Evolutionary conservation across 2,888 invertebrate genomes (phyloP).

Genomic region (Tenthredo livida): DNA sequence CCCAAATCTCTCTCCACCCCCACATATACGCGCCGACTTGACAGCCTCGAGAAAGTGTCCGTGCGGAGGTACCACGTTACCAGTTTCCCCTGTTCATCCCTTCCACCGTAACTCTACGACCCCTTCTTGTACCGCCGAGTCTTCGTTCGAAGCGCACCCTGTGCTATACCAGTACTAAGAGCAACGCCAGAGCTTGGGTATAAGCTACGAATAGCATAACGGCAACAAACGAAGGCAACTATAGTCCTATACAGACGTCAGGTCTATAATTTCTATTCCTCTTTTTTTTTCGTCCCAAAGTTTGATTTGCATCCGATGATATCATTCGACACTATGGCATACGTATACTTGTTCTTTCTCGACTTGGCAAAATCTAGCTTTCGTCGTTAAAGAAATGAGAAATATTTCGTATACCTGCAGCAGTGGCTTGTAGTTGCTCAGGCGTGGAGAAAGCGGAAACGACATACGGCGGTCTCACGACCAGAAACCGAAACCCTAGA

Average conservation of each 20-base stretch:
- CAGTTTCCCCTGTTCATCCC: neutral
- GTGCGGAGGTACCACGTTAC: conserved; percentile 24
- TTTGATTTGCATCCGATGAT: neutral
- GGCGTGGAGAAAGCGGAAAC: conserved; percentile 24
- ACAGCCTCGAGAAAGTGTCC: neutral
- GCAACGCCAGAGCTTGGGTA: neutral
- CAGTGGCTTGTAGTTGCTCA: neutral
- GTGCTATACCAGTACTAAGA: neutral
- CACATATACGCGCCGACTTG: conserved; percentile 4
- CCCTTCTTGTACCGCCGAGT: conserved; percentile 3
- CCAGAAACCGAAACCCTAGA: conserved; percentile 18
- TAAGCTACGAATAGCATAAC: neutral
- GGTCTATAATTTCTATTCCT: neutral
- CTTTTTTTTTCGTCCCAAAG: neutral
- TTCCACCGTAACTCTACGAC: neutral
- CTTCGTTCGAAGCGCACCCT: conserved; percentile 13
- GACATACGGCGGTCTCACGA: conserved; percentile 12
- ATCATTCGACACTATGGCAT: neutral
- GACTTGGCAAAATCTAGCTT: neutral
- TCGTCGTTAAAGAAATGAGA: neutral
- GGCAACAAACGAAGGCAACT: neutral
- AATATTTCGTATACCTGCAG: neutral
- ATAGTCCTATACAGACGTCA: neutral
- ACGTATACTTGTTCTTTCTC: neutral
- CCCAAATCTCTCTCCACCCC: conserved; percentile 12